Percentiles rank a stretch among this genome's conserved stretches.
Evolutionary conservation across 2,888 invertebrate species (phyloP).

Genomic region (Malthinus flaveolus): DNA sequence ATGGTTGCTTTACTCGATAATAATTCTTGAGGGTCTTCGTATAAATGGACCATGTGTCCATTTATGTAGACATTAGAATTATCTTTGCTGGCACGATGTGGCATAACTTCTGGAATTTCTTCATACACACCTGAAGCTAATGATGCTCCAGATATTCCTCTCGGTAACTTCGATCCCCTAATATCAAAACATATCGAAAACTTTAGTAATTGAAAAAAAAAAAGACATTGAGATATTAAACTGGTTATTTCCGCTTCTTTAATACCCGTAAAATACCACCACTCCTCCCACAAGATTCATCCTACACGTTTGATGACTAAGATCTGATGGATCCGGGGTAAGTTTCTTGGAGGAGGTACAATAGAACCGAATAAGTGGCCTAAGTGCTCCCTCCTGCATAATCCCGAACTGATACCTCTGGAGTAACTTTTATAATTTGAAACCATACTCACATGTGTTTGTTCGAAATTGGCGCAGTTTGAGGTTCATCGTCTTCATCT

Average conservation of each 20-base stretch:
- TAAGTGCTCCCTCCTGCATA: no score
- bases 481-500: constrained; percentile 32
- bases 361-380: no score
- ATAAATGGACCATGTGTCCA: constrained; percentile 43
- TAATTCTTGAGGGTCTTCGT: constrained; percentile 53
- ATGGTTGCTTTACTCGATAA: background rate
- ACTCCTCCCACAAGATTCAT: no score
- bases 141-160: constrained; percentile 63
- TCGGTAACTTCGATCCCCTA: constrained; percentile 40
- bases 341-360: background rate
- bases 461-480: background rate
- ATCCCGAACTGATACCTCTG: no score
- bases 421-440: no score
- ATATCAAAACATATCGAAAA: background rate
- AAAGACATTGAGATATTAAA: no score
- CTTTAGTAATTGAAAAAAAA: constrained; percentile 5
- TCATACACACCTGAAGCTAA: constrained; percentile 70
- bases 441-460: constrained; percentile 3
- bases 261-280: no score
- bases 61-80: constrained; percentile 21
- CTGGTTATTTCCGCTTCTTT: no score
- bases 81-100: background rate
- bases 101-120: constrained; percentile 61
- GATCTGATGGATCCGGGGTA: no score
- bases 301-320: no score